phyloP scores from a whole-genome alignment of 2,797 vertebrate species.

The Gastrophryne carolinensis region DNA sequence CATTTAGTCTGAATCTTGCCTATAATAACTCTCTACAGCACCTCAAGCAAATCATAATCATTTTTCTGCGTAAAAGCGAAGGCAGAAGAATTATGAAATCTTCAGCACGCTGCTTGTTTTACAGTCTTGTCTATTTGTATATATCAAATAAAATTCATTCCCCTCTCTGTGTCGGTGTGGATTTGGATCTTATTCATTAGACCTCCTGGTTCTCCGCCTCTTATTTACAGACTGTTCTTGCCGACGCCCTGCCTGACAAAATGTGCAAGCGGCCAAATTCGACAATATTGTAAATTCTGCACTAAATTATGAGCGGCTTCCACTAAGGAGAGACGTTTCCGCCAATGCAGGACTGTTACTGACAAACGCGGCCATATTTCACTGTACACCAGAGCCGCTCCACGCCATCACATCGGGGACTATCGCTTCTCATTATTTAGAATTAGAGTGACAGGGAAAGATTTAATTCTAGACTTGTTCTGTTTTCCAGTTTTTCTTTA shows the following conservation, averaged over 20 bases:
- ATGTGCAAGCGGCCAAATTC: neutral
- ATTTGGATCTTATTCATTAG: slow-evolving; percentile 27
- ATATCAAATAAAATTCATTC: slow-evolving; percentile 48
- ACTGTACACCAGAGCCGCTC: no score
- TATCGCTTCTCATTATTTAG: no score
- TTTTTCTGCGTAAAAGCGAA: neutral
- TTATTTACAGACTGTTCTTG: slow-evolving; percentile 31
- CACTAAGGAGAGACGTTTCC: neutral
- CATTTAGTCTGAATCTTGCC: no score
- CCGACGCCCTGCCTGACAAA: neutral
- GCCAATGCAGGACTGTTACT: neutral
- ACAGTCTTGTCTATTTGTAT: neutral
- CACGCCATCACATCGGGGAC: no score
- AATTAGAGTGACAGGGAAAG: no score
- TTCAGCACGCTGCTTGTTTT: neutral
- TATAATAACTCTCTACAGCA: no score
- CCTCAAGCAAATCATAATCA: neutral
- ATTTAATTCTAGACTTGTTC: no score
- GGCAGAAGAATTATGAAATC: neutral
- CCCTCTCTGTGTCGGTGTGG: slow-evolving; percentile 29
- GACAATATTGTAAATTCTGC: slow-evolving; percentile 22
- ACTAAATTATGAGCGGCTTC: neutral
- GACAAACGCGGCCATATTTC: neutral
- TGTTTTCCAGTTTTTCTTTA: no score
- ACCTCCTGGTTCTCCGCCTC: neutral